Evolutionary conservation across 2,888 invertebrate species (phyloP), one percentile per base, ranked within the genome.

Genomic region (Minunthozetes semirufus): DNA sequence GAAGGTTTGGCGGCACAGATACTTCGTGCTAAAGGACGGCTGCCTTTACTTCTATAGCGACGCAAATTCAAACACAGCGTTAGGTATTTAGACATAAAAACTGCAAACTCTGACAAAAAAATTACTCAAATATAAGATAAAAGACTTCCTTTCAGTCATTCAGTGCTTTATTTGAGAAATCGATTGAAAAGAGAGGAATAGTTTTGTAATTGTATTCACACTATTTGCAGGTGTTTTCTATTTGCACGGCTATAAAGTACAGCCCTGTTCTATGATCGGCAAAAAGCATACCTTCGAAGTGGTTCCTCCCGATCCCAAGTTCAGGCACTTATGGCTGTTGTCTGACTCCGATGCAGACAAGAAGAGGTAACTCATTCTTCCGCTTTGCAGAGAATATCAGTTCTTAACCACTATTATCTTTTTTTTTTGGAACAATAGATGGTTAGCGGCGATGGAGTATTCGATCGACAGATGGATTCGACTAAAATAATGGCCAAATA

Each of bases 281-380:
- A 92, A 92, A 84, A 93, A 93, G 82, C 91, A 90, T 82, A 92
- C 93, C 22, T 96, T 96, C 83, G 93, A 93, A 84, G 88, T 94
- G 75, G 88, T 92, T 82, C 94, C 96, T 72, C 90, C 93, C 0
- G 93, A 94, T 81, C 86, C 90, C 0, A 90, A 89, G 79, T 90
- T 94, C 82, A 88, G 93, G 80, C 91, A 91, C 82, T 94, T 93
- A 82, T 93, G 91, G 83, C 94, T 96, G 85, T 90, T 92, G 82
- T 91, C 94, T 0, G 95, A 96, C 82, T 91, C 93, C 15, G 95
- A 96, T 84, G 91, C 93, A 87, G 96, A 96, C 82, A 92, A 91
- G 82, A 93, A 93, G 85, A 89, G 94, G 95, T 94, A 82, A 80
- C 6, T 9, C 42, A 9, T 33, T 42, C 9, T 42, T 13, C 11